Percentiles rank a stretch among this genome's conserved stretches.
Conservation (phyloP, 2,888 invertebrate species). For the Allophyes oxyacanthae region DNA sequence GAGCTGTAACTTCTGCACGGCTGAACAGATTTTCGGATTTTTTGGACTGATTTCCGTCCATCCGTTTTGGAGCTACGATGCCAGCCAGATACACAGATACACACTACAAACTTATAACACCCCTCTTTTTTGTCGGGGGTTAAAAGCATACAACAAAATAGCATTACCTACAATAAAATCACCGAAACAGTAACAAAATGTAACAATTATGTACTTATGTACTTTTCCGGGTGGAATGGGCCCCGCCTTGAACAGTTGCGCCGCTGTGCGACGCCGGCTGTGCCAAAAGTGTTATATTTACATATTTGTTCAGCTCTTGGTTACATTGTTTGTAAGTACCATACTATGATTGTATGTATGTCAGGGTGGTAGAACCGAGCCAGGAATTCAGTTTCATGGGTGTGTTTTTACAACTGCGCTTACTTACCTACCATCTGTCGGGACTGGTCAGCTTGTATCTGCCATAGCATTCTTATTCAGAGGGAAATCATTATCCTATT, state of each 20-base stretch:
- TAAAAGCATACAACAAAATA: no score
- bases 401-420: background rate
- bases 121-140: no score
- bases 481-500: no score
- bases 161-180: constrained; percentile 14
- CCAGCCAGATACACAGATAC: no score
- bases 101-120: no score
- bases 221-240: constrained; percentile 23
- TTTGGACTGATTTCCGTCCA: no score
- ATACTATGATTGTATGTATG: constrained; percentile 36
- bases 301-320: constrained; percentile 55
- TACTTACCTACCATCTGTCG: no score
- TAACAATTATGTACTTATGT: constrained; percentile 47
- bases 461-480: no score
- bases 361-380: constrained; percentile 42
- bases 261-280: constrained; percentile 8
- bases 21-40: no score
- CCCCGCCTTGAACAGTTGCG: constrained; percentile 17
- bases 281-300: constrained; percentile 53
- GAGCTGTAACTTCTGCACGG: no score
- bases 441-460: no score
- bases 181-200: constrained; percentile 28
- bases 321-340: constrained; percentile 24
- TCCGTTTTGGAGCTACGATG: no score
- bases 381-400: constrained; percentile 30